Conservation (phyloP, 2,113 vertebrate species). For the Ptilonorhynchus violaceus region DNA sequence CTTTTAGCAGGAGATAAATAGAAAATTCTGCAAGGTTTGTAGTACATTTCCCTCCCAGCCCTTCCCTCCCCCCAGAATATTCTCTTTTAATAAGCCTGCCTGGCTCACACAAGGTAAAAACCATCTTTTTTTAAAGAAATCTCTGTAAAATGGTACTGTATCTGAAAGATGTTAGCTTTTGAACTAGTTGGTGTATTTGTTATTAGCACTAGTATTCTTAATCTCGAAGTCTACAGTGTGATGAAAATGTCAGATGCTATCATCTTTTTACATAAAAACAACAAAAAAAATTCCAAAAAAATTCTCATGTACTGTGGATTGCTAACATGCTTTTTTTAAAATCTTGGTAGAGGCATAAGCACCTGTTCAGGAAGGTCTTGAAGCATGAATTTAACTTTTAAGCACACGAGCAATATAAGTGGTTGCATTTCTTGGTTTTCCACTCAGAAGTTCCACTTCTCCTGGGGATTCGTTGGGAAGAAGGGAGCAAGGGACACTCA, state of each 20-base stretch:
- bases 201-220: slow-evolving; percentile 47
- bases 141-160: slow-evolving; percentile 46
- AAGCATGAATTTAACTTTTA: neutral
- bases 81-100: slow-evolving; percentile 29
- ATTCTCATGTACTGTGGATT: slow-evolving; percentile 43
- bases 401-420: neutral
- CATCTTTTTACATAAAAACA: slow-evolving; percentile 53
- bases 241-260: slow-evolving; percentile 37
- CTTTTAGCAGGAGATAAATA: slow-evolving; percentile 12
- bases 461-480: neutral
- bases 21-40: neutral
- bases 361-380: slow-evolving; percentile 6
- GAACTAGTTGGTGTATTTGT: slow-evolving; percentile 42
- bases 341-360: neutral
- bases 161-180: slow-evolving; percentile 50
- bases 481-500: neutral
- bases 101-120: slow-evolving; percentile 27
- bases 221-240: slow-evolving; percentile 50
- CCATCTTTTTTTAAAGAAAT: neutral
- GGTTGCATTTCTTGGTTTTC: neutral
- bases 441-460: neutral
- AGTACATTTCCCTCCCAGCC: neutral
- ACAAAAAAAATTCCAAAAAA: neutral
- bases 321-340: slow-evolving; percentile 15
- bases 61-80: neutral